A percentile compares a stretch with the other conserved stretches of the same genome.
phyloP scores from a whole-genome alignment of 1,140 invertebrate species.

The Bombus huntii region DNA sequence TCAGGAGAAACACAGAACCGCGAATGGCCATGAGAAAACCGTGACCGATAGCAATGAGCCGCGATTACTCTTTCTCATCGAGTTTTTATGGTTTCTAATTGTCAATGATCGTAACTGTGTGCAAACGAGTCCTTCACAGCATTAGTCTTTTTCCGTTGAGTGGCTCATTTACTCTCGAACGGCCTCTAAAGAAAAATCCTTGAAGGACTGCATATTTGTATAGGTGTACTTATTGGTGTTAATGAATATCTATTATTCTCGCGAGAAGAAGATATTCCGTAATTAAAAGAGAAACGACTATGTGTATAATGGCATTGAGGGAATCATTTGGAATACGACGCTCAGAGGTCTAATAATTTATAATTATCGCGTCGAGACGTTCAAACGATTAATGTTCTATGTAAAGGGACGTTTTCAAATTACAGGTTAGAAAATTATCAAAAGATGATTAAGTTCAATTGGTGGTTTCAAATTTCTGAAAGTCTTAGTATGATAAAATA shows the following conservation, averaged over 20 bases:
- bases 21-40: constrained; percentile 14
- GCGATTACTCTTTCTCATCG: not conserved
- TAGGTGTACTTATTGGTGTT: constrained; percentile 53
- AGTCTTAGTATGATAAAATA: no score
- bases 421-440: not conserved
- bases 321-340: constrained; percentile 55
- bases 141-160: not conserved
- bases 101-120: not conserved
- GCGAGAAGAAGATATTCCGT: constrained; percentile 52
- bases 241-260: constrained; percentile 59
- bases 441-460: no score
- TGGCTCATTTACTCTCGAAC: constrained; percentile 10
- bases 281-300: constrained; percentile 61
- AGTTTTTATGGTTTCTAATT: constrained; percentile 36
- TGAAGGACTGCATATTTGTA: constrained; percentile 45
- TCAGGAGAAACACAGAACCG: not conserved
- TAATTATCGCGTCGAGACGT: constrained; percentile 23
- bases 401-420: not conserved
- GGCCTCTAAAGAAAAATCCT: constrained; percentile 41
- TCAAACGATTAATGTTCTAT: constrained; percentile 22
- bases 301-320: constrained; percentile 44
- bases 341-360: constrained; percentile 58
- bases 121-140: not conserved
- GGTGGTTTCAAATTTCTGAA: no score
- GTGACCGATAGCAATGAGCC: constrained; percentile 10